Conservation (phyloP, 2,797 vertebrate genomes). For the Rallus crepitans region DNA sequence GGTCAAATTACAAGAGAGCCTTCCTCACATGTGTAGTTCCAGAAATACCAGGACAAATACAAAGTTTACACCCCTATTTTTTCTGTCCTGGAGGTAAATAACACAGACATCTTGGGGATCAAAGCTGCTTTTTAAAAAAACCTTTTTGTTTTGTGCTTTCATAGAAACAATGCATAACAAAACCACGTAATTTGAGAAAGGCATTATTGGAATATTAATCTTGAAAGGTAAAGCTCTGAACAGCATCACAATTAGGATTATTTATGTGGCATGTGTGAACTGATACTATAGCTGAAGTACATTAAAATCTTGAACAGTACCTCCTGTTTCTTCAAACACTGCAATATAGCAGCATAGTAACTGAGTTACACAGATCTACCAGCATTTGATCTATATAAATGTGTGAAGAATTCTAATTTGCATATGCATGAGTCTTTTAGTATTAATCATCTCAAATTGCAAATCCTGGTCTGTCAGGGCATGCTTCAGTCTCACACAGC, state of each 20-base stretch:
- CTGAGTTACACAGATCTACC: not conserved
- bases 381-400: not conserved
- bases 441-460: not conserved
- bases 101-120: not conserved
- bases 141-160: not conserved
- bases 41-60: not conserved
- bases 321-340: not conserved
- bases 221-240: not conserved
- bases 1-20: not conserved
- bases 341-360: not conserved
- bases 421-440: not conserved
- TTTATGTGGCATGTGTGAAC: not conserved
- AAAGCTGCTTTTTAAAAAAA: not conserved
- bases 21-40: not conserved
- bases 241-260: not conserved
- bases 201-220: not conserved
- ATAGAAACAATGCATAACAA: not conserved
- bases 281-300: not conserved
- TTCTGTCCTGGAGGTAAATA: not conserved
- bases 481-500: not conserved
- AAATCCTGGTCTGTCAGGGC: not conserved
- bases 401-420: not conserved
- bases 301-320: not conserved
- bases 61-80: not conserved
- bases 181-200: not conserved